Evolutionary conservation across 2,113 vertebrate genomes (phyloP).

Genomic region (Sinocyclocheilus maitianheensis): DNA sequence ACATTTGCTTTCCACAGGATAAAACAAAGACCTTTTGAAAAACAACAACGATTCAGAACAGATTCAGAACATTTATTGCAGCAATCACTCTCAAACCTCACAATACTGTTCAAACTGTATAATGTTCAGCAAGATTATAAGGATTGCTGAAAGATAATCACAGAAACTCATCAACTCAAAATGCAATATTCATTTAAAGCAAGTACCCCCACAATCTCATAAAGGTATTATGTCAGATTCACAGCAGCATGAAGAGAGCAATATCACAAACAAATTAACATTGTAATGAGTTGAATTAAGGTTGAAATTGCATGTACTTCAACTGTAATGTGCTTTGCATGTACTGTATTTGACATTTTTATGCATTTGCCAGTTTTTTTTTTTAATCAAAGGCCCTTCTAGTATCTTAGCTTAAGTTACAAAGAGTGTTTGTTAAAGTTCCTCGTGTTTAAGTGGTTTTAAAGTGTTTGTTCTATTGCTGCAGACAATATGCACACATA

Average conservation of each 20-base stretch:
- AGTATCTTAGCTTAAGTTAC: not conserved
- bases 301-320: constrained; percentile 18
- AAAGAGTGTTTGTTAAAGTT: not conserved
- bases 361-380: not conserved
- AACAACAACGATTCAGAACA: not conserved
- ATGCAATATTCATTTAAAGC: constrained; percentile 13
- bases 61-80: not conserved
- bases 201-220: not conserved
- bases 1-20: not conserved
- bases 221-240: constrained; percentile 11
- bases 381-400: not conserved
- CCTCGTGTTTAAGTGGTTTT: constrained; percentile 17
- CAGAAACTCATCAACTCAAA: constrained; percentile 4
- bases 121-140: constrained; percentile 37
- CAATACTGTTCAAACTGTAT: not conserved
- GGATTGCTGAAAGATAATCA: constrained; percentile 27
- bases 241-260: not conserved
- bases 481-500: not conserved
- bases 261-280: not conserved
- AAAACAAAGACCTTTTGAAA: not conserved
- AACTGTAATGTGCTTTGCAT: not conserved
- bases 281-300: constrained; percentile 19
- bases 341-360: not conserved
- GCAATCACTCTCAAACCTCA: constrained; percentile 6
- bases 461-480: not conserved